Evolutionary conservation across 1,140 invertebrate genomes (phyloP).

Genomic region (Sinonovacula constricta): DNA sequence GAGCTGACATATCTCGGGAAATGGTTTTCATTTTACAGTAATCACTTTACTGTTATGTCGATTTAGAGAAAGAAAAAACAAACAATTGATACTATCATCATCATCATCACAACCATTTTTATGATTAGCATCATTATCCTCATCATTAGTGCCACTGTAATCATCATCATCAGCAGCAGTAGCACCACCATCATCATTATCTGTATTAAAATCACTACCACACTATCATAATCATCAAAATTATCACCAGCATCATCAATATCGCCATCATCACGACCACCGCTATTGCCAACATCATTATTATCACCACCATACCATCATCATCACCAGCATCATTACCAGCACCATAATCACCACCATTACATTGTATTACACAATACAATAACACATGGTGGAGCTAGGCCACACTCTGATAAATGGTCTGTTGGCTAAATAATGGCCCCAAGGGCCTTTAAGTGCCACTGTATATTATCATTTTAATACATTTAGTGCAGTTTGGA

Average conservation of each 20-base stretch:
- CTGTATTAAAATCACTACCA: not conserved
- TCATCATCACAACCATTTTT: not conserved
- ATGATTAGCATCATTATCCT: not conserved
- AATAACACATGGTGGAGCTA: too few relatives aligned
- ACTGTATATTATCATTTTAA: too few relatives aligned
- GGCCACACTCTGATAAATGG: too few relatives aligned
- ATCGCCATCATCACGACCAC: not conserved
- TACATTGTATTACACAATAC: too few relatives aligned
- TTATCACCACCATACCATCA: not conserved
- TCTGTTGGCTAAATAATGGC: too few relatives aligned
- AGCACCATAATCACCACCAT: not conserved
- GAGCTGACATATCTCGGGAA: too few relatives aligned
- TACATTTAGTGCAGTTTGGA: too few relatives aligned
- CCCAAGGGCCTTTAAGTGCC: too few relatives aligned
- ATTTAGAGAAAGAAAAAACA: too few relatives aligned
- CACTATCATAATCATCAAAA: not conserved
- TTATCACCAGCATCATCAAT: not conserved
- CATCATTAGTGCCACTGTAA: not conserved
- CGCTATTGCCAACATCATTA: not conserved
- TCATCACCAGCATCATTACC: not conserved
- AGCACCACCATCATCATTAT: not conserved
- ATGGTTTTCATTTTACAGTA: too few relatives aligned
- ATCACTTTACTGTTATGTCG: too few relatives aligned
- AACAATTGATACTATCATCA: too few relatives aligned
- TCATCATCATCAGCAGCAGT: not conserved